These are phyloP conservation scores for Trimorus sp. DNA, from an alignment of 2,888 invertebrate genomes.

Conservation along the genomic window DNA sequence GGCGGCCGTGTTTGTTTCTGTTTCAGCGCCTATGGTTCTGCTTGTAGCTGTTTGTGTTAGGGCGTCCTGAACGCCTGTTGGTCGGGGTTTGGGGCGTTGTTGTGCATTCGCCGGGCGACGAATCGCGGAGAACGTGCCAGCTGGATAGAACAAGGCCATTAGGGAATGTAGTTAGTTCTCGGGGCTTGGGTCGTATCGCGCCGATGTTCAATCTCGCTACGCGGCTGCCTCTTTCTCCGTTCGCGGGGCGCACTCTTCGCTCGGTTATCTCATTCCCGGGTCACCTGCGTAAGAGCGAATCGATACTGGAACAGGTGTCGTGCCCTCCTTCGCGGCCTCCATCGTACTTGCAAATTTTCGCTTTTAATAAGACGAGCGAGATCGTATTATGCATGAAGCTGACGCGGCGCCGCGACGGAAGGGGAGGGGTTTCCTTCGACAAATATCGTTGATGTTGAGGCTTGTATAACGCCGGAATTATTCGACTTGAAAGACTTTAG, in stretches of 20 bases:
- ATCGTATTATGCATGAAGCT: neutral
- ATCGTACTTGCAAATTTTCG: conserved; percentile 44
- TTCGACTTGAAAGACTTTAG: too few species aligned
- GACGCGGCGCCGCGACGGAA: too few species aligned
- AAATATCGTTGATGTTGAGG: too few species aligned
- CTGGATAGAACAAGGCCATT: conserved; percentile 57
- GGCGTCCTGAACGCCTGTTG: conserved; percentile 45
- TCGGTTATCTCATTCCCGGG: conserved; percentile 58
- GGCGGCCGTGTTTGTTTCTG: too few species aligned
- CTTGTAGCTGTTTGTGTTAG: conserved; percentile 52
- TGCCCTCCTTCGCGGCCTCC: conserved; percentile 26
- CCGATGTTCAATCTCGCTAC: conserved; percentile 63
- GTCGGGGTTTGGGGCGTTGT: conserved; percentile 56
- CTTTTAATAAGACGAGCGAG: conserved; percentile 20
- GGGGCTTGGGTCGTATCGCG: conserved; percentile 57
- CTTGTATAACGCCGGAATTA: too few species aligned
- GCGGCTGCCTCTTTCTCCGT: conserved; percentile 44
- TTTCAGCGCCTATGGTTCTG: neutral
- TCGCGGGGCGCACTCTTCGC: conserved; percentile 44
- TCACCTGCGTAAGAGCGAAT: conserved; percentile 59
- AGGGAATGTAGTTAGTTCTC: conserved; percentile 64
- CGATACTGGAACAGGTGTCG: conserved; percentile 55
- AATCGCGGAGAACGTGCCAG: conserved; percentile 54
- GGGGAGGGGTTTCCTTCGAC: too few species aligned
- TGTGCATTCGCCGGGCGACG: conserved; percentile 53